phyloP scores from a whole-genome alignment of 2,888 invertebrate genomes.

The Luperina testacea region DNA sequence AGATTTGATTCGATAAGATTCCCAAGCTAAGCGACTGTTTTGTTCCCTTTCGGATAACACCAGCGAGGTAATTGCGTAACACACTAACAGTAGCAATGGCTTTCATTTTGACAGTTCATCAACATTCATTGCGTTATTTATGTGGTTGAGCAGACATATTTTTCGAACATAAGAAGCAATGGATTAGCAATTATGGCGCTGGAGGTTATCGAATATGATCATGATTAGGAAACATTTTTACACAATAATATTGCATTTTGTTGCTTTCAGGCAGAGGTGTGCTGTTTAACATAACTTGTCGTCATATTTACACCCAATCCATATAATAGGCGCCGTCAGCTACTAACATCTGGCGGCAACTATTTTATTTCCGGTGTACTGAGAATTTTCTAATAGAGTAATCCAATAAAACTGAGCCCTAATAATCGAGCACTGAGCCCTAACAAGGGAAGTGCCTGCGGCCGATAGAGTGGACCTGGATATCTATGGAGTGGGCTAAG shows the following conservation, averaged over 20 bases:
- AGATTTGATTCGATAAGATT: background rate
- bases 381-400: background rate
- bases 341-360: background rate
- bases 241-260: background rate
- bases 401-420: background rate
- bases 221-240: no score
- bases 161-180: background rate
- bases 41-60: background rate
- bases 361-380: background rate
- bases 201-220: background rate
- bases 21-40: background rate
- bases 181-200: background rate
- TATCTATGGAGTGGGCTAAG: background rate
- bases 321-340: background rate
- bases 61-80: background rate
- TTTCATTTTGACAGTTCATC: background rate
- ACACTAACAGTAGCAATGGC: background rate
- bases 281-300: background rate
- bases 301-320: background rate
- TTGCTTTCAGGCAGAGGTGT: background rate
- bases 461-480: background rate
- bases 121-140: background rate
- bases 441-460: constrained; percentile 18
- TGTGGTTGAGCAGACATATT: background rate
- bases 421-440: background rate